Percentiles rank a stretch among this genome's conserved stretches.
phyloP scores from a whole-genome alignment of 2,888 invertebrate species.

The Aphodius sticticus region DNA sequence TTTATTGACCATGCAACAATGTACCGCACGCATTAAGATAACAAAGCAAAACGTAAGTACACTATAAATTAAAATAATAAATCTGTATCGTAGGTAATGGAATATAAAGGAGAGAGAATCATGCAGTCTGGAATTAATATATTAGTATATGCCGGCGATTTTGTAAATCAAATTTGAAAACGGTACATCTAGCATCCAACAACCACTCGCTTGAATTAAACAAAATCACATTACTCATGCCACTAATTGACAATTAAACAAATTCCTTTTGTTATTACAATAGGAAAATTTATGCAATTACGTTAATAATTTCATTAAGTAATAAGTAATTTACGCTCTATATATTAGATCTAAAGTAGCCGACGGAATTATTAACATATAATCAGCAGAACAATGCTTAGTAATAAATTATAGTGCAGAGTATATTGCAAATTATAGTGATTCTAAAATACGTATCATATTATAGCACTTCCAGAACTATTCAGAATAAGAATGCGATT shows the following conservation, averaged over 20 bases:
- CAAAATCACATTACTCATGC: neutral
- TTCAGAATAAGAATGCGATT: too few species aligned
- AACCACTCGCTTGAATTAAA: neutral
- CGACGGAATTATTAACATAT: neutral
- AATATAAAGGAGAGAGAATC: neutral
- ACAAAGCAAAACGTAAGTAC: neutral
- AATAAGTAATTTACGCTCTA: neutral
- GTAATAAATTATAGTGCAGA: neutral
- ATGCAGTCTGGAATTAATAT: neutral
- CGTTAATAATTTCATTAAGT: neutral
- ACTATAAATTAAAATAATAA: slow-evolving; percentile 4
- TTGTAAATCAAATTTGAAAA: neutral
- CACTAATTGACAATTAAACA: neutral
- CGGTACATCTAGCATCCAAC: neutral
- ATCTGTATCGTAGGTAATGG: neutral
- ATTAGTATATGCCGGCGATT: neutral
- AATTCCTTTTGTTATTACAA: slow-evolving; percentile 4
- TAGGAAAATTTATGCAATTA: neutral
- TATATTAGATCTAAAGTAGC: neutral
- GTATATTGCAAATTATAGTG: neutral
- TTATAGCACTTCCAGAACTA: too few species aligned
- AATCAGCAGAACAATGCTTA: neutral
- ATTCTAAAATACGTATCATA: neutral
- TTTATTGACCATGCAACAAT: slow-evolving; percentile 28
- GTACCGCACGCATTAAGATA: neutral